Conservation (phyloP, 2,113 vertebrate species). For the Illadopsis cleaveri region DNA sequence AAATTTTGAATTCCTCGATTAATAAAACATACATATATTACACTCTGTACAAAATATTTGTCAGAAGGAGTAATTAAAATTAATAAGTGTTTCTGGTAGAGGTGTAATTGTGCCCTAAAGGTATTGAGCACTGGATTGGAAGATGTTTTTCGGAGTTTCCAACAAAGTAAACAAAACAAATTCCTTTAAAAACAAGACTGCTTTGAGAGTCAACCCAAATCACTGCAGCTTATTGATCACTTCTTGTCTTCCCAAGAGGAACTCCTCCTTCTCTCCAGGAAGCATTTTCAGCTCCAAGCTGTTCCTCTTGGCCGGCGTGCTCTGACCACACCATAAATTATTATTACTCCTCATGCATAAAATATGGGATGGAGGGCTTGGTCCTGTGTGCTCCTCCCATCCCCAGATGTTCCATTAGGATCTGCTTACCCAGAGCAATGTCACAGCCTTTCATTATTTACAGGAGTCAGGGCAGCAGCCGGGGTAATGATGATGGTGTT, state of each 20-base stretch:
- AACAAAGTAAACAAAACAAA: conserved; percentile 22
- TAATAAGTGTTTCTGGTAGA: conserved; percentile 29
- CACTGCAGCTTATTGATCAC: background rate
- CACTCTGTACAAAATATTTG: background rate
- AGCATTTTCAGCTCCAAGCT: background rate
- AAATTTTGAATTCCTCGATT: background rate
- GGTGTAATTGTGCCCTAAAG: conserved; percentile 28
- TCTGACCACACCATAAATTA: background rate
- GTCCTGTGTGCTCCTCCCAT: background rate
- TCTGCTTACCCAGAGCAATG: background rate
- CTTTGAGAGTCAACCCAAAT: background rate
- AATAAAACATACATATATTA: background rate
- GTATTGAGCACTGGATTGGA: background rate
- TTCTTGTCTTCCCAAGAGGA: background rate
- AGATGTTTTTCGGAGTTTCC: background rate
- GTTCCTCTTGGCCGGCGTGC: background rate
- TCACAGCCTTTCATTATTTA: conserved; percentile 32
- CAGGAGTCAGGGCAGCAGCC: background rate
- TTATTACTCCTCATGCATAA: conserved; percentile 3
- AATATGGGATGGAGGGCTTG: background rate
- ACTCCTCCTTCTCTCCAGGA: background rate
- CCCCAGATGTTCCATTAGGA: background rate
- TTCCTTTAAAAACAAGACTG: background rate
- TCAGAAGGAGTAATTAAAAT: conserved; percentile 32
- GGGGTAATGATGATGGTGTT: background rate